Conservation (phyloP, 64 coral and sea anemone genomes). For the Hydrozoanthus tunicans region DNA sequence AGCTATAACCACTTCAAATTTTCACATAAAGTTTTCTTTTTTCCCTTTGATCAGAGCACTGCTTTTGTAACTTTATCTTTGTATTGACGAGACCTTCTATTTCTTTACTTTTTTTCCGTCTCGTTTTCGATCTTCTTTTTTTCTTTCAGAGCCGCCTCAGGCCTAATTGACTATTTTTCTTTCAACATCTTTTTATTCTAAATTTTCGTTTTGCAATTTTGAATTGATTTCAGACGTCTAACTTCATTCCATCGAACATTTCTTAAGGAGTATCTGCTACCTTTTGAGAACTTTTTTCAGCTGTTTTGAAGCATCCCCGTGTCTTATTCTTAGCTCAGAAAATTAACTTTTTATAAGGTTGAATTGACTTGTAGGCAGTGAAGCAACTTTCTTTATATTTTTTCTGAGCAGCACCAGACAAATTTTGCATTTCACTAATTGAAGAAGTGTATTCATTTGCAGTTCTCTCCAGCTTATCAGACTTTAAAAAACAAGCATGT, state of each 20-base stretch:
- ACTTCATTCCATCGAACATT: neutral
- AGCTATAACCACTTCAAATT: neutral
- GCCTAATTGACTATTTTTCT: neutral
- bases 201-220: conserved; percentile 1
- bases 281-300: neutral
- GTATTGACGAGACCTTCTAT: neutral
- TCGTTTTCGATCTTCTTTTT: neutral
- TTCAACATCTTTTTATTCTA: neutral
- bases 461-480: neutral
- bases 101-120: neutral
- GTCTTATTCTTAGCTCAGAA: neutral
- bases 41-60: conserved; percentile 4
- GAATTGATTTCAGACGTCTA: conserved; percentile 17
- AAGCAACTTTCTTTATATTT: conserved; percentile 13
- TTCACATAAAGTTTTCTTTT: conserved; percentile 13
- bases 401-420: neutral
- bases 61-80: conserved; percentile 30
- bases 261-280: conserved; percentile 10
- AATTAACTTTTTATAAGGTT: conserved; percentile 6
- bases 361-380: neutral
- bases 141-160: neutral
- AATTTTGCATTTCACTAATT: neutral
- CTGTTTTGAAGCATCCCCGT: neutral
- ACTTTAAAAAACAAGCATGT: neutral
- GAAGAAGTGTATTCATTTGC: conserved; percentile 2